Evolutionary conservation across 2,888 invertebrate species (phyloP), one percentile per base, ranked within the genome.

Genomic region (Dicyrtoma fusca): DNA sequence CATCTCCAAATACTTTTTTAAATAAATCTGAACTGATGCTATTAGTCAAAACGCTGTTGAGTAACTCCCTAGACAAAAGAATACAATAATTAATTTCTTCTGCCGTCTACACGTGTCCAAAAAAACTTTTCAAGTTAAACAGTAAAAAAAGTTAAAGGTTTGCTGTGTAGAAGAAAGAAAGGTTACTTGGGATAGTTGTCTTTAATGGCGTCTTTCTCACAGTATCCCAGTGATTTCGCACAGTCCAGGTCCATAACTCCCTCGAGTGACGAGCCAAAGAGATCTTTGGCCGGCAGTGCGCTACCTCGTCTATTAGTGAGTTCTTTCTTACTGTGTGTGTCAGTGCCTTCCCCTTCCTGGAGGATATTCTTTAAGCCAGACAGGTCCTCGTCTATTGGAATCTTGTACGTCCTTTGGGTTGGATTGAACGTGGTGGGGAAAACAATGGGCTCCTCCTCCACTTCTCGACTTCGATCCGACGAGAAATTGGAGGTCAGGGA

Each of bases 1-100:
- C 77, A 53, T 80, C 80, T 14, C 80, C 78, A 73, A 77, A 80
- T 5, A 80, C 72, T 26, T 75, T 73, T 42, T 77, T 74, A 64
- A 80, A 80, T 13, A 75, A 57, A 25, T 76, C 76, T 3, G 78
- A 71, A 3, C 73, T 74, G 23, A 78, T 57, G 1, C 74, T 74
- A 44, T 75, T 76, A 17, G 71, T 72, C 1, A 80, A 53, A n/a
- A 80, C 70, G 63, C 74, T 68, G 19, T 77, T 75, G 8, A 80
- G 45, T n/a, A 76, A 59, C 1, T 76, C 74, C 45, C 79, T 80
- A 63, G 0, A 69, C 57, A 59, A 47, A 53, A 53, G 5, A 44
- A 47, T 61, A 45, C 8, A 25, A 59, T 66, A 8, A 19, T 19
- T 17, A 45, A 63, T 25, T 45, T n/a, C n/a, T n/a, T n/a, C n/a